Evolutionary conservation across 1,140 invertebrate species (phyloP), one percentile per base, ranked within the genome.

Genomic region (Stegodyphus dumicola): DNA sequence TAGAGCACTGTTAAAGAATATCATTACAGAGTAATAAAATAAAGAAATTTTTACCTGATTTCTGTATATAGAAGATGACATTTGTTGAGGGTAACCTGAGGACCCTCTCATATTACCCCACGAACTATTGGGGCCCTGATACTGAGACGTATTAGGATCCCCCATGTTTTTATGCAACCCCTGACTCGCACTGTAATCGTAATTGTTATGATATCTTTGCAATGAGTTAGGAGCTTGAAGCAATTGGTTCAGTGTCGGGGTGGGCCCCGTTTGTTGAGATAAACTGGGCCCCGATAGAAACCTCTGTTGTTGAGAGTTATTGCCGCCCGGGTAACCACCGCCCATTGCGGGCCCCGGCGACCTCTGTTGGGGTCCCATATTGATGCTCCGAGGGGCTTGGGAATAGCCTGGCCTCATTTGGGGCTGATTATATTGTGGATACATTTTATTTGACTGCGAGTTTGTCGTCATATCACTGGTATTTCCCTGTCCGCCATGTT

Each of bases 231-330:
- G 92, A 54, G 95, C 94, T 91, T 96, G 95, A 60, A 97, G 92
- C 88, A 97, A 91, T 89, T 96, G 96, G 91, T 97, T 97, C 80
- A 97, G 92, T 52, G 96, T 97, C 70, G 96, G 96, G 67, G 96
- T 97, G 17, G 96, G 96, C 71, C 96, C 91, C 73, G 89, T 88
- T 77, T 95, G 94, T 90, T 95, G 95, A 0, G 93, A 92, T 88
- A 94, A 93, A 89, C 91, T 93, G 89, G 93, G 93, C 83, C 93
- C 93, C 4, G 93, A 92, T 66, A 94, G 88, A 88, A 93, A 93
- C 74, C 93, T 90, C 48, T 91, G 84, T 91, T 92, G 78, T 91
- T 91, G 11, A 10, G 88, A 54, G 56, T 86, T 85, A 73, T 73
- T 85, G 11, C 77, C 80, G 11, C 67, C 70, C 52, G 65, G 60